Conservation (phyloP, 2,888 invertebrate species). For the Apantesis nais region DNA sequence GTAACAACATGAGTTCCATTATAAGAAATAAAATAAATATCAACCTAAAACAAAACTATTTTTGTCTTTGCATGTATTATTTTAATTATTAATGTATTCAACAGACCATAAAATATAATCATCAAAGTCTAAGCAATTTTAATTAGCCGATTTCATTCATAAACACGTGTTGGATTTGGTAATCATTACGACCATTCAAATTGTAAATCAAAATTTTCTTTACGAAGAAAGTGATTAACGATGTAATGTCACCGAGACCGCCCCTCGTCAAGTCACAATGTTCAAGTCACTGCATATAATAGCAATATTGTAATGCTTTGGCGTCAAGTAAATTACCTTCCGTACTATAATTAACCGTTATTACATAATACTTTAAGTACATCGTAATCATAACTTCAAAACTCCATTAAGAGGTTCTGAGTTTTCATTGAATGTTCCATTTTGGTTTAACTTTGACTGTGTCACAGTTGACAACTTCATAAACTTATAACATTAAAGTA, state of each 20-base stretch:
- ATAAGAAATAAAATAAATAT: not conserved
- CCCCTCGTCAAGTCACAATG: slow-evolving; percentile 74
- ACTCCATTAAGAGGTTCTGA: slow-evolving; percentile 37
- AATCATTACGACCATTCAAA: slow-evolving; percentile 72
- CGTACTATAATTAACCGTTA: slow-evolving; percentile 70
- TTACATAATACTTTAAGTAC: slow-evolving; percentile 57
- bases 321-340: slow-evolving; percentile 78
- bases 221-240: slow-evolving; percentile 78
- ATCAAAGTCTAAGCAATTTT: slow-evolving; percentile 52
- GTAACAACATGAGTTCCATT: too few relatives aligned
- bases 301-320: slow-evolving; percentile 75
- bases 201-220: slow-evolving; percentile 82
- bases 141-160: slow-evolving; percentile 75
- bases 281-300: slow-evolving; percentile 81
- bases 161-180: slow-evolving; percentile 69
- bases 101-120: slow-evolving; percentile 3
- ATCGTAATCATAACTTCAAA: slow-evolving; percentile 41
- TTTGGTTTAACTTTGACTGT: slow-evolving; percentile 27
- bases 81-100: slow-evolving; percentile 1
- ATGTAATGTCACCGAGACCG: slow-evolving; percentile 72
- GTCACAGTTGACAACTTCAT: slow-evolving; percentile 9
- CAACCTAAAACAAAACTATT: not conserved
- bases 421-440: slow-evolving; percentile 41
- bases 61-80: not conserved
- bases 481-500: slow-evolving; percentile 9